Evolutionary conservation across 2,113 vertebrate genomes (phyloP).

Genomic region (Tretioscincus oriximinensis): DNA sequence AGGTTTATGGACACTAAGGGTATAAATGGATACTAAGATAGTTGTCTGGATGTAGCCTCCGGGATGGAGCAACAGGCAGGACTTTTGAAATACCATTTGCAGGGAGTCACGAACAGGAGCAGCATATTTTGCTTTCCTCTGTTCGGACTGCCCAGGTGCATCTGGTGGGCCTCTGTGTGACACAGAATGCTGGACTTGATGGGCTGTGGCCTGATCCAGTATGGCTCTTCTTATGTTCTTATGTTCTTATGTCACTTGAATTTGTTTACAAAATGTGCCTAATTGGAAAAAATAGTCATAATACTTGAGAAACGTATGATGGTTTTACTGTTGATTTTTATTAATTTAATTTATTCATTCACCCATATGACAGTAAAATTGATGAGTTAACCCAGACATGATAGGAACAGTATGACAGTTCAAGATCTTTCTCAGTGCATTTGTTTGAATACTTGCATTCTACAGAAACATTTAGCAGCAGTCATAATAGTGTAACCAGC

Average conservation of each 20-base stretch:
- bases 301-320: slow-evolving; percentile 54
- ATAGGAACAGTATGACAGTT: slow-evolving; percentile 36
- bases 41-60: too few species aligned
- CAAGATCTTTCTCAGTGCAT: slow-evolving; percentile 10
- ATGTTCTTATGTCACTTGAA: slow-evolving; percentile 34
- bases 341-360: slow-evolving; percentile 45
- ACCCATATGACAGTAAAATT: slow-evolving; percentile 34
- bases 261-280: slow-evolving; percentile 33
- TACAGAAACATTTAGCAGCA: not conserved
- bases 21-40: too few species aligned
- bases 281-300: slow-evolving; percentile 30
- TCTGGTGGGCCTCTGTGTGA: too few species aligned
- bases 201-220: too few species aligned
- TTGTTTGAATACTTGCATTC: not conserved
- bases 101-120: too few species aligned
- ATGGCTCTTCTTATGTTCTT: too few species aligned
- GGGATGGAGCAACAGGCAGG: too few species aligned
- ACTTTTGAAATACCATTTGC: too few species aligned
- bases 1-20: too few species aligned
- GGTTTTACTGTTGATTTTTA: slow-evolving; percentile 51
- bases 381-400: slow-evolving; percentile 56
- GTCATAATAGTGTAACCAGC: slow-evolving; percentile 11
- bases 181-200: too few species aligned
- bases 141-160: too few species aligned
- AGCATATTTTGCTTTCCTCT: too few species aligned